Base-by-base conservation (phyloP, 2,888 invertebrate genomes). In the Heteromurus nitidus region DNA sequence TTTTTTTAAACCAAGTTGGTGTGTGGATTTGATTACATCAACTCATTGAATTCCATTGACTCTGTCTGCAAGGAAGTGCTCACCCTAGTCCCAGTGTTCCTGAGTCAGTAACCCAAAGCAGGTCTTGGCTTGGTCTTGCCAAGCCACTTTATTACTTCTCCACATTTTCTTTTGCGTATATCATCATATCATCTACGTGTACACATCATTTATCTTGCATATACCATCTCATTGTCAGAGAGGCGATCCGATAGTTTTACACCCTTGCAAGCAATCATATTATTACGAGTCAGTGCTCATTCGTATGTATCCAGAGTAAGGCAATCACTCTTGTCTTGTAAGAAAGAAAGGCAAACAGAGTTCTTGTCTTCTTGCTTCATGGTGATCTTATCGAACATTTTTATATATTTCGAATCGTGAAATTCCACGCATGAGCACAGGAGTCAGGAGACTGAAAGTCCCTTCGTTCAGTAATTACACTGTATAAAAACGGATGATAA, bases 51-150 rank as follows among this genome's bases (percentile, higher is more conserved):
- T 31, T 60, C 65, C 74, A 65, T 74, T 74, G 53, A 65, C 53
- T 74, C 55, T 22, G 47, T 72, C 53, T 55, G 16, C 30, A 11
- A 53, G n/a, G n/a, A n/a, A n/a, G 44, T 67, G 36, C 70, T 44
- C 42, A 58, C 36, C 44, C 47, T 24, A 55, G 65, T 55, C 44
- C 47, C 28, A 55, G 65, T 24, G 30, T 26, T n/a, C 9, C 44
- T n/a, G 74, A 65, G 74, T 74, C 74, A 74, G 74, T 74, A 74
- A 74, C 74, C 74, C 42, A 74, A 28, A 74, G 74, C 65, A 60
- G 31, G 18, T n/a, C n/a, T n/a, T n/a, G n/a, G n/a, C n/a, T n/a
- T n/a, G n/a, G n/a, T n/a, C n/a, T n/a, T n/a, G n/a, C 5, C n/a
- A n/a, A 62, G 31, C 13, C 22, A 62, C 31, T 24, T 62, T 62